A percentile compares a stretch with the other conserved stretches of the same genome.
phyloP scores from a whole-genome alignment of 2,888 invertebrate genomes.

The Orchestes rusci region DNA sequence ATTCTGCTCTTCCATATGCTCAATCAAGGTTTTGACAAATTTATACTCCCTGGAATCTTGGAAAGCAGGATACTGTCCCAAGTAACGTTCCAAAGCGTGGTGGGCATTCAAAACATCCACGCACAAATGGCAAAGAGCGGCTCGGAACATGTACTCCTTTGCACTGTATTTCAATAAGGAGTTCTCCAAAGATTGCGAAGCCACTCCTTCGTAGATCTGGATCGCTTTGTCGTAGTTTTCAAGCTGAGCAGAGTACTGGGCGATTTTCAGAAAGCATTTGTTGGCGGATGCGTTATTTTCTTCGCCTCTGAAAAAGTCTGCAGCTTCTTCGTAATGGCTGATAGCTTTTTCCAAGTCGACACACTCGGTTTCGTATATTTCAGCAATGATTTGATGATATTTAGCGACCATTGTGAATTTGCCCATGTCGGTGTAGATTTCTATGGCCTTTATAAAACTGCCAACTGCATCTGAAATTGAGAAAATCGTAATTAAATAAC shows the following conservation, averaged over 20 bases:
- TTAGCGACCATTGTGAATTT: slow-evolving; percentile 95
- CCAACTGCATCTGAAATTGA: slow-evolving; percentile 69
- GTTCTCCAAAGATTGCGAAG: slow-evolving; percentile 86
- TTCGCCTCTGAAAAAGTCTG: slow-evolving; percentile 94
- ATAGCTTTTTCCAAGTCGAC: slow-evolving; percentile 86
- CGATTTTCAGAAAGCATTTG: slow-evolving; percentile 96
- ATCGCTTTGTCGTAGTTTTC: slow-evolving; percentile 97
- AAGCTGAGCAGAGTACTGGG: slow-evolving; percentile 92
- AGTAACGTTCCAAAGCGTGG: slow-evolving; percentile 89
- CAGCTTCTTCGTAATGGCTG: slow-evolving; percentile 94
- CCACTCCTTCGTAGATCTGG: slow-evolving; percentile 93
- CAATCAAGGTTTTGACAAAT: slow-evolving; percentile 76
- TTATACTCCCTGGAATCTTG: slow-evolving; percentile 93
- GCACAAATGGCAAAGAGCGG: slow-evolving; percentile 93
- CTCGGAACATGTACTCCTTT: slow-evolving; percentile 97
- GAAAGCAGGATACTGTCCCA: slow-evolving; percentile 91
- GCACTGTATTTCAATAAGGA: slow-evolving; percentile 95
- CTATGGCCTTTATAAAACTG: slow-evolving; percentile 84
- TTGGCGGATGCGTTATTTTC: slow-evolving; percentile 97
- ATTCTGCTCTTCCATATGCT: slow-evolving; percentile 91
- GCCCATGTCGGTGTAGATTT: slow-evolving; percentile 97
- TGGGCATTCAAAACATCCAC: slow-evolving; percentile 92
- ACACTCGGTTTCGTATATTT: slow-evolving; percentile 87
- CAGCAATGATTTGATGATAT: slow-evolving; percentile 92
- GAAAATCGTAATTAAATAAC: too few relatives aligned